Base-by-base conservation (phyloP, 2,113 vertebrate genomes). In the Heterotis niloticus region DNA sequence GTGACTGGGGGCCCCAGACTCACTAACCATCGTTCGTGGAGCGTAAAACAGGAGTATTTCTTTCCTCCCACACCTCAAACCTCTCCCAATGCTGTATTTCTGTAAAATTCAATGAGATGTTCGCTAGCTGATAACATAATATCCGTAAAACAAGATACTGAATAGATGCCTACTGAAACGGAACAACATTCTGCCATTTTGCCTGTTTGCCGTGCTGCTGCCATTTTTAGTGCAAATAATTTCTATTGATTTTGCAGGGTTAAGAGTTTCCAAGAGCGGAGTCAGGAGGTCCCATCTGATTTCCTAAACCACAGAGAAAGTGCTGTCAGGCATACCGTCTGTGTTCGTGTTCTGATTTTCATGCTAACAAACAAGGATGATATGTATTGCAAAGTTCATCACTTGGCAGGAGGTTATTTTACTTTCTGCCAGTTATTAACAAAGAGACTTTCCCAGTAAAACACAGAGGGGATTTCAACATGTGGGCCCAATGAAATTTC, bases 361-460 rank as follows among this genome's bases (percentile, higher is more conserved):
- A 66, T 20, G 4, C 10, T 52, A 73, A 44, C 34, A 44, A 44
- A 44, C 64, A 65, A 65, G 24, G 75, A 12, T 29, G 75, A 12
- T 29, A 23, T 51, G 59, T 10, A 64, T 52, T 52, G 64, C 20
- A 65, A 76, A 23, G 28, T 34, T 60, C 10, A 20, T 28, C 10
- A 52, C 51, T 17, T 75, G 57, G 56, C 73, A 62, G 28, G 5
- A 14, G 56, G 80, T 54, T 52, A 23, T 16, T 34, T 68, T 26
- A 17, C 70, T 57, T 72, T 57, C 51, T 68, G 66, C 72, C 78
- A 77, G 52, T 20, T 79, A 72, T 72, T 72, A 56, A 79, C 68
- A 44, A 72, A 71, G 14, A 24, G 65, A 11, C 1, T 18, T 78
- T 77, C 57, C 62, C 51, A 62, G 75, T 29, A 64, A 74, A 51